A percentile compares a stretch with the other conserved stretches of the same genome.
Conservation (phyloP, 2,113 vertebrate species). For the Hyperopisus bebe region DNA sequence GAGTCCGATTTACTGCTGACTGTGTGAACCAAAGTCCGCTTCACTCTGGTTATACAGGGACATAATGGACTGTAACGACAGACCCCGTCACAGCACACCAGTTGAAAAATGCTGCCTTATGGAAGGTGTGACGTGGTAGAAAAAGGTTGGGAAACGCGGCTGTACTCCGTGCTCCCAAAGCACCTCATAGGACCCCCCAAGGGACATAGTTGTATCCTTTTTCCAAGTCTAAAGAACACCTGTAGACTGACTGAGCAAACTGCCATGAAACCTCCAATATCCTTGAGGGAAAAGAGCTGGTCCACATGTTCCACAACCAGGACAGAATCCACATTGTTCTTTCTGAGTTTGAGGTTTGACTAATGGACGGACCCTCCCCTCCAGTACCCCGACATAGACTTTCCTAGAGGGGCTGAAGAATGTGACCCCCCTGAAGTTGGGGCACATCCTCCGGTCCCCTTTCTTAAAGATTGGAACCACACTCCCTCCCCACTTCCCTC, state of each 20-base stretch:
- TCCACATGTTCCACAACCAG: background rate
- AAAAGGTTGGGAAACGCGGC: background rate
- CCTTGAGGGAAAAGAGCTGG: background rate
- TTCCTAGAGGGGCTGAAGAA: background rate
- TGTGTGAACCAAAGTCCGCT: background rate
- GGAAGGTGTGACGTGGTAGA: background rate
- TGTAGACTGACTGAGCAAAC: background rate
- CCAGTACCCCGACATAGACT: background rate
- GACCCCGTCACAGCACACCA: background rate
- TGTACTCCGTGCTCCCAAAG: background rate
- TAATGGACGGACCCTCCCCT: background rate
- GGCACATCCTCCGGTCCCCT: background rate
- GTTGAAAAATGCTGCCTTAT: background rate
- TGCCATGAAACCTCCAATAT: background rate
- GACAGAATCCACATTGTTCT: background rate
- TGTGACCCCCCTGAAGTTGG: background rate
- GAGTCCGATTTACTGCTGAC: background rate
- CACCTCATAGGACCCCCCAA: background rate
- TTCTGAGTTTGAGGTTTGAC: background rate
- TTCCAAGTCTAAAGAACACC: background rate
- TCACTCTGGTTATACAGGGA: background rate
- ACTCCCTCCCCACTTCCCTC: no score
- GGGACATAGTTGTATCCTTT: background rate
- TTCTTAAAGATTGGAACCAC: background rate
- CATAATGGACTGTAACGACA: background rate